Conservation (phyloP, 2,113 vertebrate species). For the Leucopsar rothschildi region DNA sequence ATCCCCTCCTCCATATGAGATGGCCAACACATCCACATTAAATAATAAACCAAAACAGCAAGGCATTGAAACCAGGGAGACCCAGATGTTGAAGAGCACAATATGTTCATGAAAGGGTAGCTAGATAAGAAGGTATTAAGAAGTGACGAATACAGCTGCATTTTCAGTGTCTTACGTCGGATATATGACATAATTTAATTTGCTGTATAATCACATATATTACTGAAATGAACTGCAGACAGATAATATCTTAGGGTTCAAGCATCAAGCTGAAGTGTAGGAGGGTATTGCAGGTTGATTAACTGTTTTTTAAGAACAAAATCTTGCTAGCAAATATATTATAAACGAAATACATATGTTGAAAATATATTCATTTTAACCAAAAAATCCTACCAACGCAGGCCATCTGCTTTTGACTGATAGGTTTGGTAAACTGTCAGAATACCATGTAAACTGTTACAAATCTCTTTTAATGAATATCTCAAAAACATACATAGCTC, state of each 20-base stretch:
- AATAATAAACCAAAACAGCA: neutral
- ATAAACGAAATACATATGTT: slow-evolving; percentile 3
- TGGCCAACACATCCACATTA: neutral
- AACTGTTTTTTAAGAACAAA: slow-evolving; percentile 8
- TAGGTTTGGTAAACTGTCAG: slow-evolving; percentile 53
- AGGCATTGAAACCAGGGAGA: neutral
- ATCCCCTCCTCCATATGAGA: neutral
- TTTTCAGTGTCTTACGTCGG: neutral
- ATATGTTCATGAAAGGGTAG: neutral
- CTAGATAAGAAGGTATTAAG: neutral
- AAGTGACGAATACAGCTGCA: neutral
- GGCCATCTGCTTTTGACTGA: slow-evolving; percentile 62
- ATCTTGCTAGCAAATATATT: neutral
- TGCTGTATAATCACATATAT: neutral
- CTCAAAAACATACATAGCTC: slow-evolving; percentile 22
- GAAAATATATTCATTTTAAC: slow-evolving; percentile 14
- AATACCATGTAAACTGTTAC: slow-evolving; percentile 57
- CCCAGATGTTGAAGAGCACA: neutral
- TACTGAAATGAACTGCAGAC: neutral
- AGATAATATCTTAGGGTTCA: neutral
- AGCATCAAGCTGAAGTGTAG: neutral
- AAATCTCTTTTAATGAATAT: slow-evolving; percentile 48
- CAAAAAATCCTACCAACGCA: slow-evolving; percentile 20
- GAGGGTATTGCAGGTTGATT: neutral
- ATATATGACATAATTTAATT: neutral